Evolutionary conservation across 1,140 invertebrate species (phyloP).

Genomic region (Paraescarpia echinospica): DNA sequence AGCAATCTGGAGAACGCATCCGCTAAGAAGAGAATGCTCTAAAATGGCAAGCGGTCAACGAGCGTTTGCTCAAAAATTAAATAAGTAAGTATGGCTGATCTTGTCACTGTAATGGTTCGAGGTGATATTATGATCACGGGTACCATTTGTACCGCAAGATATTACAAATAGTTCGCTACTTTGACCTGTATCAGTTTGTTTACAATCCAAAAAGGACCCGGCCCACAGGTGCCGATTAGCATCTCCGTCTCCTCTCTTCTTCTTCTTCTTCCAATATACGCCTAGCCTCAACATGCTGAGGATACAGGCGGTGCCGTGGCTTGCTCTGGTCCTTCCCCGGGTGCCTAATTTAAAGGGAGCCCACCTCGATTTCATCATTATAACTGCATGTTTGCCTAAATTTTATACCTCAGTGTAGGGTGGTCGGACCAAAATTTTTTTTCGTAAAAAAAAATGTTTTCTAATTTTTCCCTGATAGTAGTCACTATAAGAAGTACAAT

Average conservation of each 20-base stretch:
- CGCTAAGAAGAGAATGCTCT: not conserved
- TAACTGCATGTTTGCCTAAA: too few relatives aligned
- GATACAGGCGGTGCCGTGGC: too few relatives aligned
- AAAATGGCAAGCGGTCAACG: slow-evolving; percentile 61
- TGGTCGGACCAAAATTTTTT: too few relatives aligned
- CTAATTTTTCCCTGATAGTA: too few relatives aligned
- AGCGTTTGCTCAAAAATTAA: slow-evolving; percentile 79
- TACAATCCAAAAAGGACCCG: not conserved
- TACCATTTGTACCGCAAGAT: not conserved
- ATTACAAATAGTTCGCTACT: not conserved
- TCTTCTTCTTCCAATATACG: too few relatives aligned
- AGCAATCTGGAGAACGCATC: slow-evolving; percentile 13
- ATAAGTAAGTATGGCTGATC: slow-evolving; percentile 59
- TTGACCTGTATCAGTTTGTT: slow-evolving; percentile 10
- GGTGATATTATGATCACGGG: not conserved
- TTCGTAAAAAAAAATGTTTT: too few relatives aligned
- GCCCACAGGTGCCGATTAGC: not conserved
- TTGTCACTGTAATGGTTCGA: not conserved
- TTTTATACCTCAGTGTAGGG: too few relatives aligned
- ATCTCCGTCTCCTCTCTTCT: not conserved
- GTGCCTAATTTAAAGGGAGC: too few relatives aligned
- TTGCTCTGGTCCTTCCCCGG: too few relatives aligned
- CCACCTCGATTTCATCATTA: too few relatives aligned
- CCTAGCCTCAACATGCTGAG: too few relatives aligned
- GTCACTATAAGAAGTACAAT: too few relatives aligned